Base-by-base conservation (phyloP, 2,113 vertebrate genomes). In the Brachyhypopomus occidentalis region DNA sequence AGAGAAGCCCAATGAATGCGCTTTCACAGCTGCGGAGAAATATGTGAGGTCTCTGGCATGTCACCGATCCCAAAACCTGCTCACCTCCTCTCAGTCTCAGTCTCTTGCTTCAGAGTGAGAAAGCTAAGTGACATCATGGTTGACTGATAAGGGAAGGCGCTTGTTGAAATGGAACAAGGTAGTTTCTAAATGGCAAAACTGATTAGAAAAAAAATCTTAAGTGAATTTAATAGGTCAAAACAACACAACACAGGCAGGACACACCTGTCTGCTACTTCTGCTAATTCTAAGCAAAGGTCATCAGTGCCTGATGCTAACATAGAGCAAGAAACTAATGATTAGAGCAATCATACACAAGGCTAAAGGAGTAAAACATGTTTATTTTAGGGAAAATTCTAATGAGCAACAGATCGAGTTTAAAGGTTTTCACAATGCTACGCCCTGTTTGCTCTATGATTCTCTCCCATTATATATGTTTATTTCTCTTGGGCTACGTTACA, bases 401-500 rank as follows among this genome's bases (percentile, higher is more conserved):
- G 36, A 38, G 36, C 66, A 41, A 70, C 8, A 70, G 52, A 79
- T 36, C 45, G 5, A 45, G 41, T 71, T 59, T 1, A 79, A 38
- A 79, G 8, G 19, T 48, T 20, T 72, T 34, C 20, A 22, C 62
- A 72, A 36, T 19, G 64, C 30, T 41, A 41, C 1, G 66, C 20
- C 20, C 66, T 70, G 36, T 38, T 70, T 41, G 20, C 66, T 38
- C 66, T 41, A 34, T 20, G 27, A 19, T n/a, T 30, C n/a, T 72
- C 23, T 58, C 56, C 41, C 41, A 60, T 19, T 58, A 22, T 36
- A 0, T 63, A 36, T 84, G 23, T 77, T 58, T 52, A 66, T 62
- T 55, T 83, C 60, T 87, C 55, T 69, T 62, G 72, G 70, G 30
- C 71, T 72, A 71, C 81, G 45, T 73, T 27, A 76, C 56, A 76